Evolutionary conservation across 1,140 invertebrate species (phyloP).

Genomic region (Bombyx mandarina): DNA sequence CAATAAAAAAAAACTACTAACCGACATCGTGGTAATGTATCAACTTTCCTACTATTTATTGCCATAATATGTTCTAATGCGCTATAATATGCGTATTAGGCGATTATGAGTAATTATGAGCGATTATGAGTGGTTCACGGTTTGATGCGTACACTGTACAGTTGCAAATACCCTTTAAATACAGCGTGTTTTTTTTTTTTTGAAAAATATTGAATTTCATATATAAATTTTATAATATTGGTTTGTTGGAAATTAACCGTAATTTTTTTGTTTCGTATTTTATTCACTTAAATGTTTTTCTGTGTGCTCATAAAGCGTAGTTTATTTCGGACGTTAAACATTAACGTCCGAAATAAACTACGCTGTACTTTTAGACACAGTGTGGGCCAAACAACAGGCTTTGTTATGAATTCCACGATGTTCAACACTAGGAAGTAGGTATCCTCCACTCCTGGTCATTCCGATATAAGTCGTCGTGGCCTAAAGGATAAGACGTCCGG

Average conservation of each 20-base stretch:
- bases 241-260: background rate
- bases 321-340: background rate
- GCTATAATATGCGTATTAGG: conserved; percentile 1
- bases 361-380: too few relatives aligned
- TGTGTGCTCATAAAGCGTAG: background rate
- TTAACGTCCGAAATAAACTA: background rate
- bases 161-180: background rate
- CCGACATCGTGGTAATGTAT: background rate
- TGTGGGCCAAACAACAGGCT: too few relatives aligned
- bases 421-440: too few relatives aligned
- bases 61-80: background rate
- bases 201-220: background rate
- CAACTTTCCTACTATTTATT: background rate
- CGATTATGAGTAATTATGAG: conserved; percentile 2
- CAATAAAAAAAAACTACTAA: background rate
- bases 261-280: background rate
- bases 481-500: too few relatives aligned
- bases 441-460: too few relatives aligned
- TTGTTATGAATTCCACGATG: too few relatives aligned
- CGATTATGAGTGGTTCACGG: background rate
- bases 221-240: background rate
- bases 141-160: conserved; percentile 3
- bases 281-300: background rate
- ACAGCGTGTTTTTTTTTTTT: background rate
- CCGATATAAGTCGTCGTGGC: too few relatives aligned